Percentiles rank a stretch among this genome's conserved stretches.
Evolutionary conservation across 2,113 vertebrate genomes (phyloP).

Genomic region (Apaloderma vittatum): DNA sequence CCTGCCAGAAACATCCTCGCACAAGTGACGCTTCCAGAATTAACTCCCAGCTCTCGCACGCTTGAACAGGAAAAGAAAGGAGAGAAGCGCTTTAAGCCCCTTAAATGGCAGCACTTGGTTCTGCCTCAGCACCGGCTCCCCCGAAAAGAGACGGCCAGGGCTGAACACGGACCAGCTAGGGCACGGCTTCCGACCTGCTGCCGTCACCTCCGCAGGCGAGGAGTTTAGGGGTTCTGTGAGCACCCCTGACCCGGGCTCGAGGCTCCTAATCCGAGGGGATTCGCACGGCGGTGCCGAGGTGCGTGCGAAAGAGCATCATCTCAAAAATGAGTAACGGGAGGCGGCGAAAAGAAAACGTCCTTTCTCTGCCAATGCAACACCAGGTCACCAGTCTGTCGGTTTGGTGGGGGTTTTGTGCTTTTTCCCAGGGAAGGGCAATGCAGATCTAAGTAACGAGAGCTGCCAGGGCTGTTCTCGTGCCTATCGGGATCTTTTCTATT

Average conservation of each 20-base stretch:
- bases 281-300: neutral
- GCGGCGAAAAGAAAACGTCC: conserved; percentile 12
- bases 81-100: neutral
- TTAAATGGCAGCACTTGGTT: neutral
- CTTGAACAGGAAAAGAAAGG: neutral
- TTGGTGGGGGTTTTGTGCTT: neutral
- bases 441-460: conserved; percentile 65
- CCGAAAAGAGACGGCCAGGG: fast-evolving
- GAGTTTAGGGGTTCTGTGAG: neutral
- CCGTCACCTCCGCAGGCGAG: neutral
- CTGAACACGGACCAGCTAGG: fast-evolving
- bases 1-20: conserved; percentile 60
- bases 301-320: neutral
- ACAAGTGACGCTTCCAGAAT: conserved; percentile 49
- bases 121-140: neutral
- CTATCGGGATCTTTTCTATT: neutral
- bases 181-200: neutral
- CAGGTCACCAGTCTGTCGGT: conserved; percentile 3
- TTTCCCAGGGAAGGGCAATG: neutral
- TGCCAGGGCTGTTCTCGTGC: conserved; percentile 19
- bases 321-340: neutral
- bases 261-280: neutral
- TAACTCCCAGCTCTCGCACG: conserved; percentile 34
- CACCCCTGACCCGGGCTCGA: fast-evolving
- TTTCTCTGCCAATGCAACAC: conserved; percentile 53